Evolutionary conservation across 1,140 invertebrate species (phyloP).

Genomic region (Heliconius nattereri): DNA sequence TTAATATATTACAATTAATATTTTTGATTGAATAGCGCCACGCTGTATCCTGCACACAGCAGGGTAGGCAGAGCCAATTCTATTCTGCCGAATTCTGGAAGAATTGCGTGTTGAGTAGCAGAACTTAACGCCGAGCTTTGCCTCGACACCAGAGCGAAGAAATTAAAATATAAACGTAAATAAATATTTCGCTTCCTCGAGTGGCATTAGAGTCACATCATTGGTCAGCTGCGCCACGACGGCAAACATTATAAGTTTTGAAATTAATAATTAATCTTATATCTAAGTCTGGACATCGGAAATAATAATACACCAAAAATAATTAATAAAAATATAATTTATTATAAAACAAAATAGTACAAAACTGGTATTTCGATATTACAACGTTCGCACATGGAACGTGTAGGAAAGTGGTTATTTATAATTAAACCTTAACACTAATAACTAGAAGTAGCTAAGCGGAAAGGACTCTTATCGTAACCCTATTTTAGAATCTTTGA

Average conservation of each 20-base stretch:
- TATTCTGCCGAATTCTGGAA: too few relatives aligned
- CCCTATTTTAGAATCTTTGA: not conserved
- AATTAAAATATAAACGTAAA: too few relatives aligned
- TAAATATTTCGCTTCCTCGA: too few relatives aligned
- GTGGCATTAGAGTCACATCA: too few relatives aligned
- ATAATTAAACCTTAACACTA: constrained; percentile 64
- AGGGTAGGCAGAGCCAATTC: too few relatives aligned
- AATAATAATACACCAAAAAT: constrained; percentile 34
- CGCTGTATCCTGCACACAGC: too few relatives aligned
- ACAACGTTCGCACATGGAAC: constrained; percentile 49
- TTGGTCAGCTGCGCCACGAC: too few relatives aligned
- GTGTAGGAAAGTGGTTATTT: constrained; percentile 50
- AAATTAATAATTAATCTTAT: not conserved
- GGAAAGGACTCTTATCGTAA: not conserved
- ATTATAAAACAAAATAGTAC: constrained; percentile 77
- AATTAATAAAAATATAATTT: constrained; percentile 76
- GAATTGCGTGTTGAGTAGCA: too few relatives aligned
- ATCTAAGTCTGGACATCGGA: not conserved
- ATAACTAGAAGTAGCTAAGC: constrained; percentile 12
- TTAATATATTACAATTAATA: too few relatives aligned
- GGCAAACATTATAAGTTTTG: not conserved
- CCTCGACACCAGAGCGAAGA: too few relatives aligned
- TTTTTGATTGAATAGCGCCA: too few relatives aligned
- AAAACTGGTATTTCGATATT: constrained; percentile 70
- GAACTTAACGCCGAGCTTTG: too few relatives aligned